These are phyloP conservation scores for Deroplatys truncata DNA, from an alignment of 2,888 invertebrate species.

Conservation along the genomic window DNA sequence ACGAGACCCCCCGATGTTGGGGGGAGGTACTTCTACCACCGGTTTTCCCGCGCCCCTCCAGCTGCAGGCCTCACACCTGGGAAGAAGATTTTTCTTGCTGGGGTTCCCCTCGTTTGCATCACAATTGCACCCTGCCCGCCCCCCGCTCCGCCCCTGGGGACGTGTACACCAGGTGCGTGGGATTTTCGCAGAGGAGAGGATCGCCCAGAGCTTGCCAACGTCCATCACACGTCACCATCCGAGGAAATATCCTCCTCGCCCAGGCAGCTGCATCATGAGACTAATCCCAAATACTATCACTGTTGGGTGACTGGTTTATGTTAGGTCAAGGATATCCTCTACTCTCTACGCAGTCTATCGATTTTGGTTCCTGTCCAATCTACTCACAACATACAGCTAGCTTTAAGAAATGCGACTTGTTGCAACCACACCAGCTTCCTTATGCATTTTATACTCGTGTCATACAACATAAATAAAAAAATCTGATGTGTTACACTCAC, in stretches of 20 bases:
- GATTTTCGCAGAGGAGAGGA: slow-evolving; percentile 19
- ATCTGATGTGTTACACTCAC: too few species aligned
- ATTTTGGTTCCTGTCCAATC: background rate
- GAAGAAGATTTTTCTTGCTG: slow-evolving; percentile 15
- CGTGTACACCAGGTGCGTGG: slow-evolving; percentile 27
- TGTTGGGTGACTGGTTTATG: background rate
- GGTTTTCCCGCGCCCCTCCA: background rate
- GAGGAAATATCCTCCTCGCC: background rate
- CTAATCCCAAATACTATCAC: background rate
- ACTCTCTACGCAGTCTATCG: too few species aligned
- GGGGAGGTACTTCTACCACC: slow-evolving; percentile 21
- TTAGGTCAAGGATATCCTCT: background rate
- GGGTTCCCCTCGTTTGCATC: slow-evolving; percentile 27
- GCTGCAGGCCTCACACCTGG: slow-evolving; percentile 28
- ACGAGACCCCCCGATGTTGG: slow-evolving; percentile 16
- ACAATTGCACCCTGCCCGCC: slow-evolving; percentile 19
- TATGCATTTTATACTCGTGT: too few species aligned
- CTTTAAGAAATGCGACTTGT: too few species aligned
- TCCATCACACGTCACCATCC: slow-evolving; percentile 20
- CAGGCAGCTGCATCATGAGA: background rate
- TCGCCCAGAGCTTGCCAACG: background rate
- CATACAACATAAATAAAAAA: too few species aligned
- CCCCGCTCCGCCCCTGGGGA: background rate
- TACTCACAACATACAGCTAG: too few species aligned
- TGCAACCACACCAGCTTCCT: too few species aligned